A percentile compares a stretch with the other conserved stretches of the same genome.
Conservation (phyloP, 2,888 invertebrate species). For the Abrostola triplasia region DNA sequence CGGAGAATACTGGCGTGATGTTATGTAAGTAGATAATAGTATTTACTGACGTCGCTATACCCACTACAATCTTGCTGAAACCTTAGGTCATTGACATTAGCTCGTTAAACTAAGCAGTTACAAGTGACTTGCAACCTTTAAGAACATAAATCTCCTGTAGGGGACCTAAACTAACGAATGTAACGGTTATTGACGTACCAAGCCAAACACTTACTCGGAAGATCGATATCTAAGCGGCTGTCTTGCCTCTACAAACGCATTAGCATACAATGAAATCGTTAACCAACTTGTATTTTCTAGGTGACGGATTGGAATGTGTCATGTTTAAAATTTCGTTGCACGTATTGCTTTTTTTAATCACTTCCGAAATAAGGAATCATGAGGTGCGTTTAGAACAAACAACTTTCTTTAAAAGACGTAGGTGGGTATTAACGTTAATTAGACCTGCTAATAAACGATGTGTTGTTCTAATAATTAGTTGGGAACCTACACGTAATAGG, state of each 20-base stretch:
- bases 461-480: too few relatives aligned
- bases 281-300: constrained; percentile 40
- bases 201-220: constrained; percentile 20
- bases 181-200: constrained; percentile 45
- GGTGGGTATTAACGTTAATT: too few relatives aligned
- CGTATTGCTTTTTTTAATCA: constrained; percentile 24
- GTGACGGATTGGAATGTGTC: constrained; percentile 43
- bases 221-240: constrained; percentile 37
- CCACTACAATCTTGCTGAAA: neutral
- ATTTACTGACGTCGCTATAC: too few relatives aligned
- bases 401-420: neutral
- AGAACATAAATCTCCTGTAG: constrained; percentile 12
- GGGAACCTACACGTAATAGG: too few relatives aligned
- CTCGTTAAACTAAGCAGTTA: neutral
- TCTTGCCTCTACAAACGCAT: constrained; percentile 46
- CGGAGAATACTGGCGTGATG: too few relatives aligned
- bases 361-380: constrained; percentile 14
- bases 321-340: constrained; percentile 40
- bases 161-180: constrained; percentile 19
- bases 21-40: too few relatives aligned
- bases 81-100: neutral
- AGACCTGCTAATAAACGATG: too few relatives aligned
- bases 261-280: constrained; percentile 64
- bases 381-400: neutral
- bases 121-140: neutral